Conservation (phyloP, 1,140 invertebrate genomes). For the Drosophila kanapiae region DNA sequence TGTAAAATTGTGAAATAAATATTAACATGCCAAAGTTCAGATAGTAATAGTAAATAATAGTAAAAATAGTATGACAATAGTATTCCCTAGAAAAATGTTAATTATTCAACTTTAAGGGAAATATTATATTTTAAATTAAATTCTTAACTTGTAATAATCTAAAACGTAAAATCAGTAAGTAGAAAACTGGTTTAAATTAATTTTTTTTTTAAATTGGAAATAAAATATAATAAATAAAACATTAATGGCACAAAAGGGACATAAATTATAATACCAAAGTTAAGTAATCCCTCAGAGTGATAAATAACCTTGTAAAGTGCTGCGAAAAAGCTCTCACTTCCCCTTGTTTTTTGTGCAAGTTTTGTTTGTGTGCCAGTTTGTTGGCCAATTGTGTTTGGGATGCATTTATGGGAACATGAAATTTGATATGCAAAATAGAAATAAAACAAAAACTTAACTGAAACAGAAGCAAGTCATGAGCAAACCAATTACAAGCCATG, state of each 20-base stretch:
- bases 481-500: slow-evolving; percentile 66
- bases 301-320: slow-evolving; percentile 20
- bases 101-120: too few species aligned
- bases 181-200: too few species aligned
- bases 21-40: too few species aligned
- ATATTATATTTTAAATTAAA: too few species aligned
- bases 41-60: too few species aligned
- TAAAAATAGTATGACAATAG: too few species aligned
- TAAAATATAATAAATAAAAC: not conserved
- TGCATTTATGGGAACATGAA: slow-evolving; percentile 78
- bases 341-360: not conserved
- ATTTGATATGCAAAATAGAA: slow-evolving; percentile 71
- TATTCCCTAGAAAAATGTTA: too few species aligned
- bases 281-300: slow-evolving; percentile 30
- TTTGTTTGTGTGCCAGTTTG: slow-evolving; percentile 1
- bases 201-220: not conserved
- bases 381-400: slow-evolving; percentile 40
- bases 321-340: slow-evolving; percentile 38
- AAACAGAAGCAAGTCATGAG: slow-evolving; percentile 51
- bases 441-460: slow-evolving; percentile 28
- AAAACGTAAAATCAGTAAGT: too few species aligned
- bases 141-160: too few species aligned
- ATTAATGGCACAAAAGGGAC: not conserved
- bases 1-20: too few species aligned
- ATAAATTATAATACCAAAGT: slow-evolving; percentile 2